phyloP scores from a whole-genome alignment of 1,140 invertebrate genomes.

The Drosophila elegans region DNA sequence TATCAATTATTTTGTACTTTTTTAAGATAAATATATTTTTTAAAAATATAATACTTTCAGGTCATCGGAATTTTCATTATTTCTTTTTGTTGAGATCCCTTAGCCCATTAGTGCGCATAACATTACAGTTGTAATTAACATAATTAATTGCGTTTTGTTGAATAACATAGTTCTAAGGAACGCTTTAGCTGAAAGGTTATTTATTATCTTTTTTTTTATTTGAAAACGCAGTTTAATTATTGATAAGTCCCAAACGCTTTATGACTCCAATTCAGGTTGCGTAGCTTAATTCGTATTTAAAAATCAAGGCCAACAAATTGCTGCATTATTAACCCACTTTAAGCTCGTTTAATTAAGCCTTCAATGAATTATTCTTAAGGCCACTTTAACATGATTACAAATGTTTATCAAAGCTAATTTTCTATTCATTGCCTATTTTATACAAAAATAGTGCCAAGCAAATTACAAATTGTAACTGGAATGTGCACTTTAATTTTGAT shows the following conservation, averaged over 20 bases:
- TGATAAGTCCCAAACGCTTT: background rate
- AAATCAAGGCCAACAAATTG: background rate
- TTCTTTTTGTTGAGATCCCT: background rate
- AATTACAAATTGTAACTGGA: no score
- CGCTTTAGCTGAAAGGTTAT: background rate
- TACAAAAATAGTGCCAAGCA: no score
- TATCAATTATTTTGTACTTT: background rate
- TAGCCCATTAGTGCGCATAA: slow-evolving; percentile 2
- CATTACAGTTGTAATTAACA: slow-evolving; percentile 9
- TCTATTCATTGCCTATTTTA: no score
- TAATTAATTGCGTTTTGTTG: slow-evolving; percentile 23
- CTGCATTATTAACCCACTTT: no score
- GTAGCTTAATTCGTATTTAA: no score
- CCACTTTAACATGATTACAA: no score
- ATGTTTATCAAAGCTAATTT: no score
- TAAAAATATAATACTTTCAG: background rate
- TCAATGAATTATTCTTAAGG: background rate
- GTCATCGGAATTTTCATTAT: no score
- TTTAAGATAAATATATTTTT: background rate
- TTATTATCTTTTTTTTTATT: no score
- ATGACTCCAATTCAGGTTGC: background rate
- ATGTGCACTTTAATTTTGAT: no score
- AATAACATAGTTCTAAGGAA: background rate
- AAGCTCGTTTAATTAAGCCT: background rate
- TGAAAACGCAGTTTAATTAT: background rate